Evolutionary conservation across 2,888 invertebrate genomes (phyloP).

Genomic region (Galeruca laticollis): DNA sequence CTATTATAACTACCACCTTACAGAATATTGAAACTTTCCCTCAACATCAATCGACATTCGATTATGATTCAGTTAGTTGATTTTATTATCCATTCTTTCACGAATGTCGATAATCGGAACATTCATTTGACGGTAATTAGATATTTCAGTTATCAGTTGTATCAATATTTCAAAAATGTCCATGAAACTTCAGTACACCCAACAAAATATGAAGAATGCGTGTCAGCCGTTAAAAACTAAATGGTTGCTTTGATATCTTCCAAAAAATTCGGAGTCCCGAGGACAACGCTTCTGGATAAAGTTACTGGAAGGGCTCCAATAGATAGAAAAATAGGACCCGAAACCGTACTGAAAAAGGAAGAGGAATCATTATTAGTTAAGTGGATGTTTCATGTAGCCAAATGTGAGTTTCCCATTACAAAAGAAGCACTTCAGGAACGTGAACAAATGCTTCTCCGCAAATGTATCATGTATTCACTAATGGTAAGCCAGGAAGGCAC

Average conservation of each 20-base stretch:
- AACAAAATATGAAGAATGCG: not conserved
- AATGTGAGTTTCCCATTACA: slow-evolving; percentile 7
- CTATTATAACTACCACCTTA: no score
- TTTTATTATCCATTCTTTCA: not conserved
- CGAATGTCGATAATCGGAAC: not conserved
- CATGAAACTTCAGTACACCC: not conserved
- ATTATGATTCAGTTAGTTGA: no score
- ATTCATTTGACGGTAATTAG: not conserved
- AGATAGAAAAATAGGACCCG: no score
- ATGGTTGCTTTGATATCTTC: slow-evolving; percentile 3
- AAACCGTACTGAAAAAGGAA: no score
- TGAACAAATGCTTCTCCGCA: slow-evolving; percentile 16
- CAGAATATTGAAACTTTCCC: no score
- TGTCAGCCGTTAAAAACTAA: not conserved
- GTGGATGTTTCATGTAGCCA: no score
- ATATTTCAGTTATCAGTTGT: not conserved
- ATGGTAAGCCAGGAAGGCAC: no score
- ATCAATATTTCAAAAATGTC: not conserved
- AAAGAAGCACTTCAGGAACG: slow-evolving; percentile 10
- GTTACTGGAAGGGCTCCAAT: no score
- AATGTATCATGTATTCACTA: slow-evolving; percentile 4
- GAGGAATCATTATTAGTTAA: no score
- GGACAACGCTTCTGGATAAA: no score
- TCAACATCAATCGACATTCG: no score
- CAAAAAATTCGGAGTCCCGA: slow-evolving; percentile 15